Evolutionary conservation across 2,113 vertebrate genomes (phyloP).

Genomic region (Cyprinodon variegatus): DNA sequence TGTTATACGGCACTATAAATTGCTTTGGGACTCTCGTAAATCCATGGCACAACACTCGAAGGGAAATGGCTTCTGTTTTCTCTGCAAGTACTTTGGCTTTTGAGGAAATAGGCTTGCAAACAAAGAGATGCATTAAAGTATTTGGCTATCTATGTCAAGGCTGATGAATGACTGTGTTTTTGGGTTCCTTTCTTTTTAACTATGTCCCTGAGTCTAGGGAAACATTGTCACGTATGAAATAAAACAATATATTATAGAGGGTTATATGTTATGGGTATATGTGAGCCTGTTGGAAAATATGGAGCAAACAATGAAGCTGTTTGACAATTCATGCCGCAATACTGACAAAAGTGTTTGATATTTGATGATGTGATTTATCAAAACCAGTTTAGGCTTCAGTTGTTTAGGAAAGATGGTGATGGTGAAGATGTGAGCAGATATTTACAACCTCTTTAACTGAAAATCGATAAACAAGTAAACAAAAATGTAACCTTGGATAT

Average conservation of each 20-base stretch:
- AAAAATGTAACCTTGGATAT: constrained; percentile 20
- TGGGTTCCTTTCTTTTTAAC: constrained; percentile 29
- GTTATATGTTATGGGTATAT: background rate
- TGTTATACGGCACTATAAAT: constrained; percentile 56
- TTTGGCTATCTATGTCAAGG: constrained; percentile 49
- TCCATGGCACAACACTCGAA: constrained; percentile 58
- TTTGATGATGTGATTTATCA: constrained; percentile 50
- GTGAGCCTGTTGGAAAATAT: background rate
- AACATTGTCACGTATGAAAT: constrained; percentile 11
- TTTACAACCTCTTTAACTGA: constrained; percentile 29
- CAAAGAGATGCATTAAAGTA: constrained; percentile 70
- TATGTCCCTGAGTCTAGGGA: constrained; percentile 23
- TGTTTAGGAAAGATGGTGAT: constrained; percentile 16
- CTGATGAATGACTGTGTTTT: constrained; percentile 41
- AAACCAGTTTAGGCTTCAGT: constrained; percentile 25
- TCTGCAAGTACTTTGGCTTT: constrained; percentile 58
- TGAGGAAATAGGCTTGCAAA: constrained; percentile 73
- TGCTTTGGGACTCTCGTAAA: constrained; percentile 55
- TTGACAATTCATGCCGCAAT: constrained; percentile 2
- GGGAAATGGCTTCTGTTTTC: constrained; percentile 68
- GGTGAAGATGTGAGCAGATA: constrained; percentile 37
- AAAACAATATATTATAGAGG: constrained; percentile 9
- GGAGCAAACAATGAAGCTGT: constrained; percentile 19
- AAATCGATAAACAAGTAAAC: constrained; percentile 11
- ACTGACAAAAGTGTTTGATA: constrained; percentile 17